Conservation (phyloP, 2,797 vertebrate genomes). For the Orientallactaga sibirica region DNA sequence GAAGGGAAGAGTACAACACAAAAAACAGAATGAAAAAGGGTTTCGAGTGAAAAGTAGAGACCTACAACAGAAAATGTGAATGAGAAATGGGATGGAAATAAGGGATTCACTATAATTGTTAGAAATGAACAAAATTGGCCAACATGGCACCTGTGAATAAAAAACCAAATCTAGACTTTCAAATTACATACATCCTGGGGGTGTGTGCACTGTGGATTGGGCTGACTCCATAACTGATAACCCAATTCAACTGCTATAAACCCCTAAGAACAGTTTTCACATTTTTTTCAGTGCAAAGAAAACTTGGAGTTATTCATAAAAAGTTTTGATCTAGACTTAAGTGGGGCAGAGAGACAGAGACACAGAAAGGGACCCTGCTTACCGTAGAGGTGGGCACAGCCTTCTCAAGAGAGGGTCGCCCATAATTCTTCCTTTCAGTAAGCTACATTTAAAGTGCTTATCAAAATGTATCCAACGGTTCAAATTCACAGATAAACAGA, state of each 20-base stretch:
- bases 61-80: not conserved
- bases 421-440: not conserved
- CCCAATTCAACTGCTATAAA: not conserved
- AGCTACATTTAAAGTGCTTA: not conserved
- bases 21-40: not conserved
- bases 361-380: not conserved
- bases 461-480: not conserved
- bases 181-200: not conserved
- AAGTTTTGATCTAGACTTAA: not conserved
- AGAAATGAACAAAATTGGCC: not conserved
- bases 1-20: not conserved
- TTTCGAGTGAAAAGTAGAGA: accelerated
- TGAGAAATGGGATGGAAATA: not conserved
- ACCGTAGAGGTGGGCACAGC: not conserved
- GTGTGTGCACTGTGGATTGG: too few relatives aligned
- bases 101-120: not conserved
- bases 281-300: not conserved
- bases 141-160: not conserved
- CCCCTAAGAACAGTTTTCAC: not conserved
- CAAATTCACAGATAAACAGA: not conserved
- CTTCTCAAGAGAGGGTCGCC: not conserved
- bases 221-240: not conserved
- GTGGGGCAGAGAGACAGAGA: not conserved
- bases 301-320: too few relatives aligned
- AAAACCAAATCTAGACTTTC: not conserved